Conservation (phyloP, 2,113 vertebrate genomes). For the Eolophus roseicapilla region DNA sequence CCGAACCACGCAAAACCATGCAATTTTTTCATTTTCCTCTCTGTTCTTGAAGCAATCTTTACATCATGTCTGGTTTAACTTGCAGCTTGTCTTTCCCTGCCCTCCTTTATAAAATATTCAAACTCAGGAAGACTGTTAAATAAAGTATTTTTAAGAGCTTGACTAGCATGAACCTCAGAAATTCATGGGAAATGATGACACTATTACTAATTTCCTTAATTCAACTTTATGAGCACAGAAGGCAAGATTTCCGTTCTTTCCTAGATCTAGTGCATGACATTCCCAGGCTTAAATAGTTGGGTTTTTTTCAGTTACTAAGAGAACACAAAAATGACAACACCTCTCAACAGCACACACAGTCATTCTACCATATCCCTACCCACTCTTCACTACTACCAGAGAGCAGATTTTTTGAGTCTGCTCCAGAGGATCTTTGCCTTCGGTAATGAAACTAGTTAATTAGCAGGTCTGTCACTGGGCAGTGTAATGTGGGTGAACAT, state of each 20-base stretch:
- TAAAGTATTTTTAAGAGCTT: background rate
- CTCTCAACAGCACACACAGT: fast-evolving
- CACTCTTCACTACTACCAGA: background rate
- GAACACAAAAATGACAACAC: background rate
- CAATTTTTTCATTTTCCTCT: background rate
- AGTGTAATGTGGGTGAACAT: background rate
- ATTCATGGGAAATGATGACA: background rate
- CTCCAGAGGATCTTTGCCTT: background rate
- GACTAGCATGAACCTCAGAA: background rate
- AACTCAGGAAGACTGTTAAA: background rate
- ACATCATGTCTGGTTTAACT: background rate
- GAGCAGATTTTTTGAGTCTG: background rate
- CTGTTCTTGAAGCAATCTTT: background rate
- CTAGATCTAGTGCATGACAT: background rate
- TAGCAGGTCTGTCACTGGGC: background rate
- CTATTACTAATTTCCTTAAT: background rate
- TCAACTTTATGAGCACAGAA: background rate
- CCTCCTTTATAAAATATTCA: background rate
- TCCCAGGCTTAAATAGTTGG: background rate
- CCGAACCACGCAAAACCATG: background rate
- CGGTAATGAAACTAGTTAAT: background rate
- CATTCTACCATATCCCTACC: fast-evolving
- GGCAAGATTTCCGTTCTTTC: background rate
- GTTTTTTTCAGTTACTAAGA: background rate
- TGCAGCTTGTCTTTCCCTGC: background rate